Base-by-base conservation (phyloP, 2,888 invertebrate genomes). In the Trichogramma dendrolimi region DNA sequence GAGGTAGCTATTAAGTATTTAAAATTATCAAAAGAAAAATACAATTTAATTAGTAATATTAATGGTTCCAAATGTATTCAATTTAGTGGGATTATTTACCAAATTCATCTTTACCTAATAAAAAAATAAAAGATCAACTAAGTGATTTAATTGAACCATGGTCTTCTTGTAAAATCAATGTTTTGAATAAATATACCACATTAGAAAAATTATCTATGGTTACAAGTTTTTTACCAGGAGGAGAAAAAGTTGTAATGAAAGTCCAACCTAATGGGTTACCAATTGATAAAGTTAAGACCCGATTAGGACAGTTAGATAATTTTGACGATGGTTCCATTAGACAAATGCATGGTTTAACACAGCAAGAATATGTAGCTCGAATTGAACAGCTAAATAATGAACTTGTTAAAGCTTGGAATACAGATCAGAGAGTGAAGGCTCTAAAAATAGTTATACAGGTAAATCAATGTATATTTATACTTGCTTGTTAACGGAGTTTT, bases 391-490 rank as follows among this genome's bases (percentile, higher is more conserved):
- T 97, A n/a, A 94, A 92, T 80, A 89, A 89, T 74, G 94, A 96
- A 78, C 84, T 99, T 41, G 89, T 91, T 50, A 87, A 85, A 79
- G 95, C 96, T 6, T 99, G 98, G 98, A 87, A 92, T 71, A 86
- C 90, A 40, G 96, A 98, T 80, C 96, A 96, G 79, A 84, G 96
- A 70, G 95, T 96, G 0, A 94, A 94, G 81, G 92, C 97, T 5
- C 84, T 97, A 47, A 97, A 97, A 84, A 96, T 98, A 74, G 94
- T 91, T 1, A 97, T 98, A 70, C 96, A 86, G 81, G 85, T 85
- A 69, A 55, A 6, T 52, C 56, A 48, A 49, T 46, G 42, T 7
- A 57, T n/a, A 57, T 44, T 49, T 38, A 42, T 40, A 41, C 53
- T 42, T 10, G n/a, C 51, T 43, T 11, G 41, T 52, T 41, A 55